These are phyloP conservation scores for Glossophaga mutica DNA, from an alignment of 2,797 vertebrate species.

Conservation along the genomic window DNA sequence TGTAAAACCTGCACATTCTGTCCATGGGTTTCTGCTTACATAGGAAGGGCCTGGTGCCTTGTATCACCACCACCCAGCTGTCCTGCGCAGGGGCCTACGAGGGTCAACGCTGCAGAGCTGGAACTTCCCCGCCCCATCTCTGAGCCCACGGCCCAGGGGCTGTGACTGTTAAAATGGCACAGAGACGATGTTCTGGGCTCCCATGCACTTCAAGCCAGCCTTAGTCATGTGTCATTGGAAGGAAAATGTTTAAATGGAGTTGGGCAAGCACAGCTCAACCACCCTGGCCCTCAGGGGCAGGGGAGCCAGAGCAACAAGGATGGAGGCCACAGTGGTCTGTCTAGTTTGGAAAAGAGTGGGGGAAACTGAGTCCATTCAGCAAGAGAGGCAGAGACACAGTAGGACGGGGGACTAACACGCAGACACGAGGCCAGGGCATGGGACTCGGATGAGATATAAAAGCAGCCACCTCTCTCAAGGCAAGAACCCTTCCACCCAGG, in stretches of 20 bases:
- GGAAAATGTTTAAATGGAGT: neutral
- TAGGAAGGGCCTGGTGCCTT: neutral
- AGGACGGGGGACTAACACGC: neutral
- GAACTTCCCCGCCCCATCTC: neutral
- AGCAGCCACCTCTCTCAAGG: neutral
- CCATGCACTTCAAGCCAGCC: neutral
- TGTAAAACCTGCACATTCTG: neutral
- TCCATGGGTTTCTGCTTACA: neutral
- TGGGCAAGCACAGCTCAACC: neutral
- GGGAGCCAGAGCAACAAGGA: neutral
- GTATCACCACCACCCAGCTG: neutral
- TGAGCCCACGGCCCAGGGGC: neutral
- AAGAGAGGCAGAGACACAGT: neutral
- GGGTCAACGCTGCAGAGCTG: neutral
- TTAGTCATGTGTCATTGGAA: neutral
- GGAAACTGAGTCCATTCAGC: neutral
- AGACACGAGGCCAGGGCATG: fast-evolving
- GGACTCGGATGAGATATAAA: neutral
- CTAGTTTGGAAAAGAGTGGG: neutral
- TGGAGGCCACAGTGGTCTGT: neutral
- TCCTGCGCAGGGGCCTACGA: neutral
- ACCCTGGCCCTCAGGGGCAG: neutral
- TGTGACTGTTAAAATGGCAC: neutral
- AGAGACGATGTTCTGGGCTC: neutral
- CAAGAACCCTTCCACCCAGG: neutral